These are phyloP conservation scores for Brachionus asplanchnoidis DNA, from an alignment of 1,140 invertebrate genomes.

Conservation along the genomic window DNA sequence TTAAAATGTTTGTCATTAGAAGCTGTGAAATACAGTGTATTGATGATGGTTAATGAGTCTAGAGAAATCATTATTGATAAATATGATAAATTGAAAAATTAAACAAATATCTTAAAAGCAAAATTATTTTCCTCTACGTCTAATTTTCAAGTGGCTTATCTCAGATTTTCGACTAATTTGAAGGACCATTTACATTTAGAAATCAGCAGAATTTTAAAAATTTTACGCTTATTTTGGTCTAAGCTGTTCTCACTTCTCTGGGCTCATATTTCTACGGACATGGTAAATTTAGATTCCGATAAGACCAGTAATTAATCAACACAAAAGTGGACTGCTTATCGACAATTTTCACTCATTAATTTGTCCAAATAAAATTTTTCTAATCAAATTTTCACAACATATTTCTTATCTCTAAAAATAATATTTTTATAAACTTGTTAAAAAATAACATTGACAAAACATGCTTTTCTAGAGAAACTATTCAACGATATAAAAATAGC, in stretches of 20 bases:
- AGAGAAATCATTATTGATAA: constrained; percentile 10
- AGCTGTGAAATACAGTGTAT: background rate
- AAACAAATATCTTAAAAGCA: constrained; percentile 19
- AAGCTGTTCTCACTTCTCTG: background rate
- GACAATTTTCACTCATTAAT: background rate
- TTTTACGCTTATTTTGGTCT: constrained; percentile 12
- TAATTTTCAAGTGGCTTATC: constrained; percentile 25
- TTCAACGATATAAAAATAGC: constrained; percentile 20
- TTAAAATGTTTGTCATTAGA: background rate
- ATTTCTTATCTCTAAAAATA: constrained; percentile 29
- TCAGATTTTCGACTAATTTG: background rate
- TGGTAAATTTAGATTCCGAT: constrained; percentile 34
- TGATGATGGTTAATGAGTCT: background rate
- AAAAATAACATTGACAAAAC: constrained; percentile 28
- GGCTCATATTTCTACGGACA: background rate
- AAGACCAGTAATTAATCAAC: constrained; percentile 15
- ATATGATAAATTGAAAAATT: background rate
- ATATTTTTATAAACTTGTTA: constrained; percentile 35
- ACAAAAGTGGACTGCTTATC: background rate
- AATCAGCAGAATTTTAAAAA: constrained; percentile 9
- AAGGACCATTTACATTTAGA: constrained; percentile 25
- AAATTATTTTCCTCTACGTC: constrained; percentile 2
- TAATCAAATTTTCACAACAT: constrained; percentile 34
- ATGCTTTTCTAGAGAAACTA: constrained; percentile 11
- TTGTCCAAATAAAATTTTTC: background rate